A percentile compares a stretch with the other conserved stretches of the same genome.
Evolutionary conservation across 30 jellyfish, hydroid and myxozoan species (phyloP).

Genomic region (Nemopilema nomurai): DNA sequence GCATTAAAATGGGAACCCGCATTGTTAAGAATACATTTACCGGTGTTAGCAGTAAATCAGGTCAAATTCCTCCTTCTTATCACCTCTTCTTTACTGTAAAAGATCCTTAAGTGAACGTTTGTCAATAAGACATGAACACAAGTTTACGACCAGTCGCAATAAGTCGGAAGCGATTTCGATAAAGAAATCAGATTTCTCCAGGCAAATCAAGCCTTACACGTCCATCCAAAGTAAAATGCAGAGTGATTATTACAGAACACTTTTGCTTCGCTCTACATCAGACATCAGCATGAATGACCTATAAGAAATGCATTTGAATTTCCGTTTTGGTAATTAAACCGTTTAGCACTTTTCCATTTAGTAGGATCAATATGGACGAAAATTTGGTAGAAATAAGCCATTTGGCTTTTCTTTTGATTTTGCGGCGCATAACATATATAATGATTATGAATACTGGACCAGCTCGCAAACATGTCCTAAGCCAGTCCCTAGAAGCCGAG

Average conservation of each 20-base stretch:
- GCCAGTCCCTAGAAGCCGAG: neutral
- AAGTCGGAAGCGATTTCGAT: neutral
- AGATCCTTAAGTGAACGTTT: neutral
- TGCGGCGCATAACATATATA: neutral
- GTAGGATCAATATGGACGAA: neutral
- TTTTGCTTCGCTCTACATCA: too few relatives aligned
- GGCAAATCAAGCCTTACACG: too few relatives aligned
- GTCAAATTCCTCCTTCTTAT: neutral
- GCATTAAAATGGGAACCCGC: neutral
- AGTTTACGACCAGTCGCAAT: neutral
- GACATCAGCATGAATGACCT: too few relatives aligned
- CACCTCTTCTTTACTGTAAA: neutral
- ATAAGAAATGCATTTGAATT: neutral
- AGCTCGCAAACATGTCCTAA: too few relatives aligned
- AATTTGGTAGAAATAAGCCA: neutral
- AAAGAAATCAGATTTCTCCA: too few relatives aligned
- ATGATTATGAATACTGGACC: neutral
- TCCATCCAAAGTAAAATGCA: too few relatives aligned
- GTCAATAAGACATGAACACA: too few relatives aligned
- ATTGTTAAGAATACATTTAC: neutral
- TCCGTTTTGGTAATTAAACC: neutral
- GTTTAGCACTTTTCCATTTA: neutral
- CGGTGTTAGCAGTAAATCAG: neutral
- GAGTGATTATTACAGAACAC: too few relatives aligned
- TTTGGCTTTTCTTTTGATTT: neutral